Evolutionary conservation across 2,113 vertebrate species (phyloP).

Genomic region (Ranitomeya variabilis): DNA sequence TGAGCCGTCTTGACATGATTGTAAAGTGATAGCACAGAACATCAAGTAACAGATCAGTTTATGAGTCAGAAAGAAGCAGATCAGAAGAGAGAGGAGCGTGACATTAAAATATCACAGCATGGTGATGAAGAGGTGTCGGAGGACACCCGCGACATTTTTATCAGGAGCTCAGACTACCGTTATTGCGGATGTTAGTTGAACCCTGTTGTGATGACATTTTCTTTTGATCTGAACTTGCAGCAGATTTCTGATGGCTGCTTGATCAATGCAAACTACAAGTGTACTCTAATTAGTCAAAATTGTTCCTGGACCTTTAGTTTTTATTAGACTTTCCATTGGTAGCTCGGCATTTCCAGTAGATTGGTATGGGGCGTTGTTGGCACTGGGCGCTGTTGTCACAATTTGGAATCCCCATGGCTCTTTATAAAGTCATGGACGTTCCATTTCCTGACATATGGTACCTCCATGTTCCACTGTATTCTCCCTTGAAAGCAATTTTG

Average conservation of each 20-base stretch:
- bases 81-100: not conserved
- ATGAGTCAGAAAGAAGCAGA: not conserved
- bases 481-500: no score
- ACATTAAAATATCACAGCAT: slow-evolving; percentile 25
- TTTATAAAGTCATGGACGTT: no score
- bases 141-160: not conserved
- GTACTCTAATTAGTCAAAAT: not conserved
- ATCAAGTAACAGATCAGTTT: not conserved
- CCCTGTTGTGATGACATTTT: slow-evolving; percentile 28
- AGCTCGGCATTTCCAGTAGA: no score
- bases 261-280: not conserved
- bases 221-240: not conserved
- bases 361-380: no score
- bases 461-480: no score
- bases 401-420: no score
- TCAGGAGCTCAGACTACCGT: not conserved
- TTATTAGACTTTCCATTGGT: no score
- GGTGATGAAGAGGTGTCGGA: not conserved
- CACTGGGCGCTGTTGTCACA: no score
- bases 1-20: no score
- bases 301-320: not conserved
- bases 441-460: no score
- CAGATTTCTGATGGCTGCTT: not conserved
- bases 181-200: not conserved
- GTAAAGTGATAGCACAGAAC: not conserved